A percentile compares a stretch with the other conserved stretches of the same genome.
phyloP scores from a whole-genome alignment of 2,888 invertebrate genomes.

The Euzetes globulus region DNA sequence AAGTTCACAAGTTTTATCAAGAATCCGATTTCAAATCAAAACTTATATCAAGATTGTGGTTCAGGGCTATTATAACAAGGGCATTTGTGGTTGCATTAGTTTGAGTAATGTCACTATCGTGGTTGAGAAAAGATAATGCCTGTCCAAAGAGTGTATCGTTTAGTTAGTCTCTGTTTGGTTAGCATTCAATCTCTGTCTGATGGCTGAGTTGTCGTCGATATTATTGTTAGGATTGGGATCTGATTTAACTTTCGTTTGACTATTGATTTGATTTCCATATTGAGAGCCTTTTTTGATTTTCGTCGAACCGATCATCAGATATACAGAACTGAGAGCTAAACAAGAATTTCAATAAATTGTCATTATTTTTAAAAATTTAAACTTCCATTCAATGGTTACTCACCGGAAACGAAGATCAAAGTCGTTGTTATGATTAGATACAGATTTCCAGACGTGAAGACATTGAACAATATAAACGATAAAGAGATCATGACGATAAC shows the following conservation, averaged over 20 bases:
- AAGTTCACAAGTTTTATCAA: too few species aligned
- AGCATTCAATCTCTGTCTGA: background rate
- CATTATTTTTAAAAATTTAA: background rate
- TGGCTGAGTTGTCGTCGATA: background rate
- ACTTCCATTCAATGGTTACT: constrained; percentile 51
- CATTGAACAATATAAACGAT: constrained; percentile 43
- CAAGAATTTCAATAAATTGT: background rate
- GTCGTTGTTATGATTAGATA: constrained; percentile 61
- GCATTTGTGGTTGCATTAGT: too few species aligned
- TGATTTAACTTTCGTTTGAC: background rate
- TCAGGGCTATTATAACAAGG: too few species aligned
- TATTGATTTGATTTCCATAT: constrained; percentile 18
- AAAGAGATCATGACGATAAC: constrained; percentile 45
- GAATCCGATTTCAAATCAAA: too few species aligned
- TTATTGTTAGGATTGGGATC: background rate
- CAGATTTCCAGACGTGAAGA: constrained; percentile 55
- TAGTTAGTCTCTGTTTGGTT: background rate
- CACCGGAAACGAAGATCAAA: constrained; percentile 65
- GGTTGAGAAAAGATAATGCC: too few species aligned
- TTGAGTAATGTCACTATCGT: too few species aligned
- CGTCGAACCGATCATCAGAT: constrained; percentile 26
- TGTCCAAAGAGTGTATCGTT: too few species aligned
- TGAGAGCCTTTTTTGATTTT: constrained; percentile 27
- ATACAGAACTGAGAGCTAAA: constrained; percentile 10
- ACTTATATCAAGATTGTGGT: too few species aligned